Conservation (phyloP, 2,888 invertebrate genomes). For the Eupithecia subfuscata region DNA sequence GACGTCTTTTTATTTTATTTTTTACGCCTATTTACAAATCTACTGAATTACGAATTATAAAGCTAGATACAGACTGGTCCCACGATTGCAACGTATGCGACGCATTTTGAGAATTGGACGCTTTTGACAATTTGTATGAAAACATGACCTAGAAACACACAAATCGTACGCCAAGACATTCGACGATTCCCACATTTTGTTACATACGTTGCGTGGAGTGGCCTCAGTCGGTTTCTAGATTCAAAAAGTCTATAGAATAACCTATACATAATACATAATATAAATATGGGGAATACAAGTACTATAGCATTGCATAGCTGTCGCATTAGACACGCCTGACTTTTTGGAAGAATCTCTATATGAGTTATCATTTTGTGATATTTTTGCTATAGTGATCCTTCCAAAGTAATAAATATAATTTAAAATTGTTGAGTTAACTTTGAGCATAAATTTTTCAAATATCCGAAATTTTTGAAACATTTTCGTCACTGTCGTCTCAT, state of each 20-base stretch:
- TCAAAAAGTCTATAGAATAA: not conserved
- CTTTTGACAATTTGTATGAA: too few species aligned
- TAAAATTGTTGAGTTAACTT: not conserved
- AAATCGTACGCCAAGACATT: too few species aligned
- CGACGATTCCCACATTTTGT: too few species aligned
- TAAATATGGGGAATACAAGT: not conserved
- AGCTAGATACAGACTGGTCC: not conserved
- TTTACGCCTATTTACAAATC: conserved; percentile 2
- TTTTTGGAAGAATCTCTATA: not conserved
- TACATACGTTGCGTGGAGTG: too few species aligned
- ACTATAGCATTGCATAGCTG: not conserved
- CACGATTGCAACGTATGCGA: too few species aligned
- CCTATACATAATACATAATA: not conserved
- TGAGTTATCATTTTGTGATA: not conserved
- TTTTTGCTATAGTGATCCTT: not conserved
- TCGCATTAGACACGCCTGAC: not conserved
- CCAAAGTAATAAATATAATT: not conserved
- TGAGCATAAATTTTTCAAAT: not conserved
- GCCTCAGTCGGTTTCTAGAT: not conserved
- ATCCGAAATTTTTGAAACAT: not conserved
- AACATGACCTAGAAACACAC: too few species aligned
- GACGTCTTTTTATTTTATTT: not conserved
- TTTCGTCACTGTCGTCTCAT: too few species aligned
- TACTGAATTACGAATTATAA: not conserved
- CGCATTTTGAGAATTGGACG: too few species aligned